Conservation (phyloP, 2,113 vertebrate genomes). For the Oncorhynchus kisutch region DNA sequence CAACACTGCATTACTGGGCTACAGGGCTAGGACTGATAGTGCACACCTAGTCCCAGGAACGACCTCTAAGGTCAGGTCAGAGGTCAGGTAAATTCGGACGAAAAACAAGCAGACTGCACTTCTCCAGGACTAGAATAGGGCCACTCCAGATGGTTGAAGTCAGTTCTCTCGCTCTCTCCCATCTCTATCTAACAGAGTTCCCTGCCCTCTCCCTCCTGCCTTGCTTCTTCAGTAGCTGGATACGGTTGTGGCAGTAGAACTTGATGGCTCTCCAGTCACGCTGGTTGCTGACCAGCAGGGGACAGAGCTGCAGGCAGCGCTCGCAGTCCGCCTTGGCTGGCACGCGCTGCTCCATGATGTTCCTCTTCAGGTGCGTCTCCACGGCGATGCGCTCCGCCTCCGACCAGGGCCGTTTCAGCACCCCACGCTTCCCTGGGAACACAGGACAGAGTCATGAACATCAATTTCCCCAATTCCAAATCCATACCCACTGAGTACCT, state of each 20-base stretch:
- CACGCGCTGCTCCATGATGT: constrained; percentile 74
- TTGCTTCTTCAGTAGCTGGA: constrained; percentile 78
- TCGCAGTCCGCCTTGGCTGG: constrained; percentile 79
- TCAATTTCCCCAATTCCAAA: too few relatives aligned
- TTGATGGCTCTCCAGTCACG: constrained; percentile 80
- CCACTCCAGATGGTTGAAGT: neutral
- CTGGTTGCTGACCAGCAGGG: constrained; percentile 76
- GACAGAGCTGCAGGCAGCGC: constrained; percentile 77
- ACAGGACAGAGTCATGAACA: too few relatives aligned
- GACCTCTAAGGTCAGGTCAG: neutral
- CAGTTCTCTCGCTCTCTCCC: neutral
- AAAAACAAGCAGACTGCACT: neutral
- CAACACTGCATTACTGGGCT: constrained; percentile 14
- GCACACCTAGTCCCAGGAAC: constrained; percentile 14
- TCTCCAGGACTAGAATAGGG: neutral
- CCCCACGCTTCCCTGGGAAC: constrained; percentile 73
- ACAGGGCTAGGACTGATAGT: neutral
- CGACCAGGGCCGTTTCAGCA: constrained; percentile 78
- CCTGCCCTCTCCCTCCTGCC: constrained; percentile 60
- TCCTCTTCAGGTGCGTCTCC: constrained; percentile 76
- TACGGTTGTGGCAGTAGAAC: constrained; percentile 80
- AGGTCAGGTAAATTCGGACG: neutral
- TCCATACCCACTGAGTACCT: too few relatives aligned
- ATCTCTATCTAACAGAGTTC: constrained; percentile 40
- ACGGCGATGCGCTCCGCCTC: constrained; percentile 75